Base-by-base conservation (phyloP, 92 coral and sea anemone species). In the Zoanthus solanderi region DNA sequence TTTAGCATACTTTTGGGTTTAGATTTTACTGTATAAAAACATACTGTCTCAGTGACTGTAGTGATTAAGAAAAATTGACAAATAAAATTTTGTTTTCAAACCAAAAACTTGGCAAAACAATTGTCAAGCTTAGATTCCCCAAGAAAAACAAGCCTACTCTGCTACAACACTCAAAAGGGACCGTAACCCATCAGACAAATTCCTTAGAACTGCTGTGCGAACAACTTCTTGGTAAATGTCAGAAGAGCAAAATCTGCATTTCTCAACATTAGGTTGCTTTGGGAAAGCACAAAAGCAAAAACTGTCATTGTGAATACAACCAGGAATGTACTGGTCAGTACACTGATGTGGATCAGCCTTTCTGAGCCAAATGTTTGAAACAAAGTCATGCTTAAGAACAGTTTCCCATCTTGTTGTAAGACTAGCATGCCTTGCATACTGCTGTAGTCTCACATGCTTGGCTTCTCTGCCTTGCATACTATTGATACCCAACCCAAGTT, bases 341-440 rank as follows among this genome's bases (percentile, higher is more conserved):
- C 89, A 80, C 85, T 90, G 89, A 79, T 14, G 78, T 54, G 92
- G 94, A 69, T 92, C 95, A 44, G 84, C 88, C 72, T 87, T 79
- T 57, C 94, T 76, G 23, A 90, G 88, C 86, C 90, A 94, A 65
- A 92, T 76, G 23, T 91, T 87, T 37, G 90, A 88, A 31, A 90
- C 78, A 88, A 67, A 91, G 5, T 89, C 94, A 91, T 93, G 94
- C 32, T 88, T 82, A 17, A 94, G 83, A 57, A 93, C 93, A 45
- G 83, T 79, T 32, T 88, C 67, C 94, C 95, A 94, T 71, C 97
- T 72, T 37, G 85, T 74, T 17, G 91, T 73, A 52, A 89, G 90
- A 60, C 88, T 85, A 31, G 93, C 79, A 79, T 94, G 97, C 76
- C 85, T 87, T 32, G 93, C 87, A 88, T 92, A 94, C 66, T 92